Conservation (phyloP, 2,797 vertebrate species). For the Acropternis orthonyx region DNA sequence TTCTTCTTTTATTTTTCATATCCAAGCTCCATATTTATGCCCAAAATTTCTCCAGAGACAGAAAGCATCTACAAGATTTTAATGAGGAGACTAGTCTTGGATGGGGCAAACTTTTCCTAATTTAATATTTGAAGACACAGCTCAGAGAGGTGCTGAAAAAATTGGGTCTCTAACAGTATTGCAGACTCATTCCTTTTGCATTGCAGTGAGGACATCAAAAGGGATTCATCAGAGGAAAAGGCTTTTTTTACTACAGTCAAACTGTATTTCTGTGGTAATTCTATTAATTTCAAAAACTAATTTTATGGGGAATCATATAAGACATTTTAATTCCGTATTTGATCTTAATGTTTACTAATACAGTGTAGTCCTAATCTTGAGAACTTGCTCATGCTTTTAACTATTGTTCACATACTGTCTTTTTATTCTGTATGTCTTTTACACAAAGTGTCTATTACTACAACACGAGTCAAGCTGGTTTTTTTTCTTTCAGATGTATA, state of each 20-base stretch:
- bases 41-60: neutral
- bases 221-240: neutral
- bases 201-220: neutral
- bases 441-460: neutral
- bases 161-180: neutral
- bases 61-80: neutral
- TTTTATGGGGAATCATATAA: neutral
- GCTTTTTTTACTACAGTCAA: fast-evolving
- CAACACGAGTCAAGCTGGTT: neutral
- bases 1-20: neutral
- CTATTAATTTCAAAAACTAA: neutral
- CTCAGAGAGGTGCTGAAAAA: neutral
- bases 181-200: neutral
- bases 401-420: fast-evolving
- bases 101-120: neutral
- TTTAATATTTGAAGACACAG: neutral
- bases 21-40: neutral
- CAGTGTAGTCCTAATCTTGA: neutral
- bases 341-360: neutral
- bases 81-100: neutral
- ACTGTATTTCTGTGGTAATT: neutral
- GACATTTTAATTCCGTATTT: neutral
- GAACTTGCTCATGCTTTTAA: neutral
- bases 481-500: neutral
- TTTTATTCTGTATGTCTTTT: neutral